Percentiles rank a stretch among this genome's conserved stretches.
These are phyloP conservation scores for Neofelis nebulosa DNA, from an alignment of 2,113 vertebrate species.

Conservation along the genomic window DNA sequence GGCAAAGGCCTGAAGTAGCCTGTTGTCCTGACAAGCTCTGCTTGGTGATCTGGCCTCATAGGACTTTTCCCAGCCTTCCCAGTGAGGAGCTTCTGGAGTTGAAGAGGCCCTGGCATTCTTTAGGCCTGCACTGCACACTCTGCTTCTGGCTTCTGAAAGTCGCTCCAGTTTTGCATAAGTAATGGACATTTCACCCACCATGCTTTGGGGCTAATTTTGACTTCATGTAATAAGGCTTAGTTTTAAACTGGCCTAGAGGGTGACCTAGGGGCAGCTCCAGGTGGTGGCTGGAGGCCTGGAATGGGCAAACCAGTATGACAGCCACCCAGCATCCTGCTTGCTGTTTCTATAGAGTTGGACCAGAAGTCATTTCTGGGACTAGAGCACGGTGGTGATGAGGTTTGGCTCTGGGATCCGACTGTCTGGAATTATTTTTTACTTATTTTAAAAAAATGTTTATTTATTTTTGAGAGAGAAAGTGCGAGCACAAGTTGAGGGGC, in stretches of 20 bases:
- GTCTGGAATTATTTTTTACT: not conserved
- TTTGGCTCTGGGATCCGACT: not conserved
- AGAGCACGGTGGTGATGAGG: not conserved
- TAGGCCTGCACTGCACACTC: not conserved
- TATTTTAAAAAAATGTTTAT: too few relatives aligned
- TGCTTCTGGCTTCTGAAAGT: not conserved
- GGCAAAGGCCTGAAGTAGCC: not conserved
- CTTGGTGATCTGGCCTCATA: not conserved
- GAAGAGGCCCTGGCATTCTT: not conserved
- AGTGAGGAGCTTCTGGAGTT: not conserved
- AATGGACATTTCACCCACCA: not conserved
- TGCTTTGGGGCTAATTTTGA: conserved; percentile 32
- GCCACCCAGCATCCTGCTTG: not conserved
- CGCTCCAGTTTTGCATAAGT: not conserved
- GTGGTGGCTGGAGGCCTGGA: not conserved
- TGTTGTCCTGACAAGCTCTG: not conserved
- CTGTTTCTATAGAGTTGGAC: not conserved
- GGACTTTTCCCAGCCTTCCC: not conserved
- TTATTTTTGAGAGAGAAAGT: too few relatives aligned
- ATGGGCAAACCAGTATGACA: not conserved
- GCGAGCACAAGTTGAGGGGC: too few relatives aligned
- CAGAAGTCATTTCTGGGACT: not conserved
- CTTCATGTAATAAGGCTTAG: not conserved
- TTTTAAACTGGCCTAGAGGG: not conserved
- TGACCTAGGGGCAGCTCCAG: not conserved